Base-by-base conservation (phyloP, 2,888 invertebrate species). In the Metalampra italica region DNA sequence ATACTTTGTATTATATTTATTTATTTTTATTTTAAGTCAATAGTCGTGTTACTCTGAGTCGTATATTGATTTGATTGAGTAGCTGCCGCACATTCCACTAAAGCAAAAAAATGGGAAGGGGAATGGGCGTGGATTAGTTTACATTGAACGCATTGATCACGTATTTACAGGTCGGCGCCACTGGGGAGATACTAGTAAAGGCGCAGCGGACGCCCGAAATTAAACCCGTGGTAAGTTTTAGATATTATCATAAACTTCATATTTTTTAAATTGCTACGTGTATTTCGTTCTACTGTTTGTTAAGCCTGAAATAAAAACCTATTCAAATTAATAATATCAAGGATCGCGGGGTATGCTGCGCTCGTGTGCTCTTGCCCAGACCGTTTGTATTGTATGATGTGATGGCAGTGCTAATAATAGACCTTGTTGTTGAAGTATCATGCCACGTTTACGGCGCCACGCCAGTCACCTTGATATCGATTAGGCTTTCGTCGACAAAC, bases 101-200 rank as follows among this genome's bases (percentile, higher is more conserved):
- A n/a, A 36, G 1, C 36, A 36, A 36, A 32, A 36, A 36, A 11
- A 36, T 36, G n/a, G n/a, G n/a, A n/a, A 36, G 36, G 36, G 36
- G 22, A 3, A 2, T 36, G 9, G 11, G 36, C n/a, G 7, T 15
- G 7, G 9, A 13, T 14, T 39, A 37, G 12, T 11, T 78, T 78
- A 75, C 75, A 82, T 75, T 81, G 75, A 81, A 80, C 76, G 76
- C 77, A 80, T 78, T 83, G 78, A 82, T 85, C 76, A 82, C 82
- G 78, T 86, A 79, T 83, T 86, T 78, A 73, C 86, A 89, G 88
- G 88, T 89, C 79, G 87, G 75, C 81, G 81, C 41, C 29, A 36
- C 85, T 71, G 84, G 85, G 80, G 87, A 81, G 82, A 83, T 86
- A 75, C 79, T 87, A 66, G 76, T 86, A 78, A 82, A 89, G 79